Base-by-base conservation (phyloP, 1,140 invertebrate species). In the Drosophila simulans region DNA sequence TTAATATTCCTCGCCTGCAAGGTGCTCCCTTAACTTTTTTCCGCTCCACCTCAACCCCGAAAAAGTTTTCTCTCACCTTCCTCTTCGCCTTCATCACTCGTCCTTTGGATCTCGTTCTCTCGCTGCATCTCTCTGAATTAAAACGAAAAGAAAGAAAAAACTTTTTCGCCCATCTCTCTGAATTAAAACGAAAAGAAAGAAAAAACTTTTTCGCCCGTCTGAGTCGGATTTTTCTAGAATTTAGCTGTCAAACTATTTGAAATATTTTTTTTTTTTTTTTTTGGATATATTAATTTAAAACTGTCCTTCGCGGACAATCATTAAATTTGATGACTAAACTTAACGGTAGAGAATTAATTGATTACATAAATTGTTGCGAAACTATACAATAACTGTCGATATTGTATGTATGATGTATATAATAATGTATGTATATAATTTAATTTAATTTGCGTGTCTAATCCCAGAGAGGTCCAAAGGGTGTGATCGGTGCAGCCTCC, bases 1-100 rank as follows among this genome's bases (percentile, higher is more conserved):
- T 79, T 86, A 88, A 82, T 86, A 76, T 72, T 88, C 78, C 69
- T 42, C 20, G 39, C 53, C 62, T 77, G 84, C 84, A 86, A 86
- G 83, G 83, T 89, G 83, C 84, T 82, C 64, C 64, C 69, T 56
- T 42, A 22, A 11, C 20, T 57, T 59, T 66, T 45, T 64, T 20
- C 43, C 52, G 3, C 60, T 77, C 59, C 55, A 56, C 48, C 58
- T 15, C 51, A 56, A 69, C 51, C 46, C 45, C 34, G 5, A 10
- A 39, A 25, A 12, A 49, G 13, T 27, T 12, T 17, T 57, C 43
- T 25, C 43, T 59, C 56, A 5, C 34, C 25, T 11, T 40, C 27
- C 55, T 37, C 59, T 2, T 8, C 4, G 22, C n/a, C 1, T 12
- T 15, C 37, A 55, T n/a, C 66, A 46, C 13, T 40, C 34, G 39